Evolutionary conservation across 2,888 invertebrate genomes (phyloP), one percentile per base, ranked within the genome.

Genomic region (Brachyptera putata): DNA sequence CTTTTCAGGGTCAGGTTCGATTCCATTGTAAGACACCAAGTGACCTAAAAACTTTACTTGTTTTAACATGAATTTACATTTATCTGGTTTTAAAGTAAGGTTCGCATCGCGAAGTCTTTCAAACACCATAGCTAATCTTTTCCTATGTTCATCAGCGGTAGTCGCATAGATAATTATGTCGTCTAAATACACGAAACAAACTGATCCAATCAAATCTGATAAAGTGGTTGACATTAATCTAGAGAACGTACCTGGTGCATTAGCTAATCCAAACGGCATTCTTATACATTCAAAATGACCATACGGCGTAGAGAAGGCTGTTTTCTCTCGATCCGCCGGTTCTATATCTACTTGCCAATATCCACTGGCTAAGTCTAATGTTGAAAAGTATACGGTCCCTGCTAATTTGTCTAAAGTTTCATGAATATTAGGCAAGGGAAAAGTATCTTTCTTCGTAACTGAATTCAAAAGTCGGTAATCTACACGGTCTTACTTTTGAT

Each of bases 381-480:
- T n/a, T 4, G 56, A 37, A 56, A 56, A 56, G 7, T 34, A 18
- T n/a, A 18, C 14, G 7, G 39, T 24, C 3, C 22, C 37, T n/a
- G 7, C 5, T 1, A 56, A 14, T 22, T 9, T 1, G 21, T 36
- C 37, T 25, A 56, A 24, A 13, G 18, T 56, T 14, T 37, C 56
- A 2, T 37, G 5, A n/a, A 56, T 56, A 7, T 16, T 5, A 1
- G 56, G 56, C 3, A 56, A 43, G 24, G 37, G 36, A 36, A 21
- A 56, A 2, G 39, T 39, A 37, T 39, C 39, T 21, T 37, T 56
- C 2, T 14, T 11, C 9, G 39, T 39, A n/a, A 56, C 18, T 21
- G n/a, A n/a, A 37, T 56, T 56, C 7, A 56, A 16, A 9, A 14
- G 5, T 18, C 56, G 37, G 43, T 39, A 56, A 13, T 56, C 56